Evolutionary conservation across 2,797 vertebrate genomes (phyloP).

Genomic region (Cirrhinus mrigala): DNA sequence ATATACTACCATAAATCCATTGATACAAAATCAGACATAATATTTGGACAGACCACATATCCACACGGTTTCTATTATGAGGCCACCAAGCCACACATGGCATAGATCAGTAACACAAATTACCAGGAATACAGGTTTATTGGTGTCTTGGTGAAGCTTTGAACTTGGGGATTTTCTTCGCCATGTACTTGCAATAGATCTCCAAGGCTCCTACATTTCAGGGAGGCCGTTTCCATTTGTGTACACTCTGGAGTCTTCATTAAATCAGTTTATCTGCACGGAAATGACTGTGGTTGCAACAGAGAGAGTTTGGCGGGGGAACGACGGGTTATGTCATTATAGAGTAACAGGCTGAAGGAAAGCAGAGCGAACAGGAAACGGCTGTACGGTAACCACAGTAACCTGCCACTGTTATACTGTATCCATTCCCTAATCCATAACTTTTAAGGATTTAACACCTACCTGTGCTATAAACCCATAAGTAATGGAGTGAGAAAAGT

Average conservation of each 20-base stretch:
- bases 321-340: constrained; percentile 47
- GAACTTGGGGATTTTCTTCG: constrained; percentile 42
- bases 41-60: constrained; percentile 59
- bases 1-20: constrained; percentile 57
- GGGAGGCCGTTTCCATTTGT: constrained; percentile 41
- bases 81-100: constrained; percentile 56
- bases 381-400: constrained; percentile 28
- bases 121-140: constrained; percentile 45
- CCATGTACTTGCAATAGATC: constrained; percentile 29
- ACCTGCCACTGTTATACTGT: constrained; percentile 13
- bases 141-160: constrained; percentile 42
- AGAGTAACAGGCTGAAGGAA: constrained; percentile 31
- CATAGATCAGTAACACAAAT: constrained; percentile 46
- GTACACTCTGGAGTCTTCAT: constrained; percentile 44
- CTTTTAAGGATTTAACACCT: constrained; percentile 40
- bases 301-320: constrained; percentile 33
- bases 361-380: constrained; percentile 34
- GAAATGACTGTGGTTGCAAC: constrained; percentile 46
- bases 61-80: constrained; percentile 45
- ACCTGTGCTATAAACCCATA: constrained; percentile 14
- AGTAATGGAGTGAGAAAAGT: constrained; percentile 43
- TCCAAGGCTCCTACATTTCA: constrained; percentile 13
- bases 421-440: constrained; percentile 11
- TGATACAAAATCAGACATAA: constrained; percentile 64
- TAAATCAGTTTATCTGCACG: constrained; percentile 50